These are phyloP conservation scores for Tylochromis polylepis DNA, from an alignment of 2,113 vertebrate species.

Conservation along the genomic window DNA sequence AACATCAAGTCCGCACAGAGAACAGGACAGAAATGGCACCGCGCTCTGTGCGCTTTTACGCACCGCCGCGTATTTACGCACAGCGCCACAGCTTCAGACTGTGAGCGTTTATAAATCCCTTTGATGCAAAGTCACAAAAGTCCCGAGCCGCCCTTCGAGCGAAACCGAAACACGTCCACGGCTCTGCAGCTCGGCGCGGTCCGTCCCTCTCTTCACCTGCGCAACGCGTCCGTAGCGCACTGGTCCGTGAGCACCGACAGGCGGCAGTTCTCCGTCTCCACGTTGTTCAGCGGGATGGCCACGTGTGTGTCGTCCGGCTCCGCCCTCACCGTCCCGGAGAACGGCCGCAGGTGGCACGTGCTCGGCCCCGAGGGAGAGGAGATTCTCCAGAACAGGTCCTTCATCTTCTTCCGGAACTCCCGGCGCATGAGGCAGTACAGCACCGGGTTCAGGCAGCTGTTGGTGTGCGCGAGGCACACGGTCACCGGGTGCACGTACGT, in stretches of 20 bases:
- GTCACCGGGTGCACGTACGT: slow-evolving; percentile 87
- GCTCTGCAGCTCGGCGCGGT: neutral
- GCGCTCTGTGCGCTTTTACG: neutral
- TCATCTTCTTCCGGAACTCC: slow-evolving; percentile 87
- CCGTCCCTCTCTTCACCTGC: neutral
- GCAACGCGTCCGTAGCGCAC: slow-evolving; percentile 22
- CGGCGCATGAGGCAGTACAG: slow-evolving; percentile 90
- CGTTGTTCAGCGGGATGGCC: slow-evolving; percentile 55
- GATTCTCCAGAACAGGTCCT: slow-evolving; percentile 84
- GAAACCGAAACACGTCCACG: neutral
- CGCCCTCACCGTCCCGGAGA: slow-evolving; percentile 78
- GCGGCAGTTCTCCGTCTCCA: slow-evolving; percentile 62
- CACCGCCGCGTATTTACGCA: neutral
- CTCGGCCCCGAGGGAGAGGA: slow-evolving; percentile 77
- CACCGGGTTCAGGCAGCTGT: slow-evolving; percentile 91
- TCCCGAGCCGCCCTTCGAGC: rapidly evolving
- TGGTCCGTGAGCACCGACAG: slow-evolving; percentile 55
- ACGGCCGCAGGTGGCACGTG: slow-evolving; percentile 73
- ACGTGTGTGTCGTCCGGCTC: slow-evolving; percentile 76
- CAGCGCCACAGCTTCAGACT: neutral
- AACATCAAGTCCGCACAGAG: neutral
- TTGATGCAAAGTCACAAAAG: neutral
- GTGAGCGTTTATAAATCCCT: neutral
- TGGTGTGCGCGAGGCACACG: slow-evolving; percentile 87
- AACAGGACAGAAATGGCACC: neutral